Evolutionary conservation across 2,888 invertebrate species (phyloP).

Genomic region (Sycophila texana): DNA sequence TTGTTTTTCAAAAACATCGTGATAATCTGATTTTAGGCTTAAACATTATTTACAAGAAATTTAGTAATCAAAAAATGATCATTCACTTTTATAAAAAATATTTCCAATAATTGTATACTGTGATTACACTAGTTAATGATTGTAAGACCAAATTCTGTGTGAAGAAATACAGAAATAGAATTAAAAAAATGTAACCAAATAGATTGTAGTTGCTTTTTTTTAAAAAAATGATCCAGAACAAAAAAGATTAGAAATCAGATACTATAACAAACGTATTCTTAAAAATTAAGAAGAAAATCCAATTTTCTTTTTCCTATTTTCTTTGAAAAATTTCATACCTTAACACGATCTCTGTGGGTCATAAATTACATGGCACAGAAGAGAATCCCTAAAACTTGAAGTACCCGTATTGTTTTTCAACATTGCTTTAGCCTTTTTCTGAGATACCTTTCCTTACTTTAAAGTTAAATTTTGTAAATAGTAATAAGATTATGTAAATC

Average conservation of each 20-base stretch:
- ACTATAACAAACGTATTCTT: no score
- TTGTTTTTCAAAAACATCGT: constrained; percentile 35
- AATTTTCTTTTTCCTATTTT: constrained; percentile 2
- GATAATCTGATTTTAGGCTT: constrained; percentile 42
- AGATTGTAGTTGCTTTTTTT: no score
- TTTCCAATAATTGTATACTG: no score
- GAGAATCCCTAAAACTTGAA: constrained; percentile 42
- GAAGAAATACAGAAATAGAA: constrained; percentile 11
- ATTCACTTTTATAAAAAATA: neutral
- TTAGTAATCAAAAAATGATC: constrained; percentile 40
- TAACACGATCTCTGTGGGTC: constrained; percentile 28
- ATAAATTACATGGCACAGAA: constrained; percentile 56
- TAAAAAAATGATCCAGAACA: no score
- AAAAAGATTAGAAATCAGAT: no score
- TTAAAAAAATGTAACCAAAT: neutral
- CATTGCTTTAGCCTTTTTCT: constrained; percentile 32
- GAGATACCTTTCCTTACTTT: constrained; percentile 31
- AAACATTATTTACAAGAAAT: constrained; percentile 38
- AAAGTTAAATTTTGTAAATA: neutral
- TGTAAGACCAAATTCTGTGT: constrained; percentile 24
- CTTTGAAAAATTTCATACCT: constrained; percentile 15
- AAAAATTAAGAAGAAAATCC: neutral
- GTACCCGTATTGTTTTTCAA: constrained; percentile 49
- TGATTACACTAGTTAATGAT: neutral
- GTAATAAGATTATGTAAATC: neutral